Conservation (phyloP, 2,797 vertebrate genomes). For the Spea hammondii region DNA sequence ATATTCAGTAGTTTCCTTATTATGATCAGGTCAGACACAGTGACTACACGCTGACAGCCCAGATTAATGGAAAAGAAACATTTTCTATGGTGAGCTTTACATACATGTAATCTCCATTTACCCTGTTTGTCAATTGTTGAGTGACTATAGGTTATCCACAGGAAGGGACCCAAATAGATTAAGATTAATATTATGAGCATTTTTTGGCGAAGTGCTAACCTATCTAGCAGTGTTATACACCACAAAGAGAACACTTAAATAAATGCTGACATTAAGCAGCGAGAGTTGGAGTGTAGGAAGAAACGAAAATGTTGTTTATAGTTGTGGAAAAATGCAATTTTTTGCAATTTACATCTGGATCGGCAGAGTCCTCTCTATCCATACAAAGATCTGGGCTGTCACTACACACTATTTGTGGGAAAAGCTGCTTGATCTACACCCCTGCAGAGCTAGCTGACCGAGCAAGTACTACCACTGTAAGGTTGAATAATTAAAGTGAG, state of each 20-base stretch:
- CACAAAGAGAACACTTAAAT: not conserved
- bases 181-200: conserved; percentile 8
- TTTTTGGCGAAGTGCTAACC: not conserved
- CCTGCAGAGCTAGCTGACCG: too few relatives aligned
- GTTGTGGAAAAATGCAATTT: too few relatives aligned
- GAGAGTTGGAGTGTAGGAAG: not conserved
- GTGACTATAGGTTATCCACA: conserved; percentile 3
- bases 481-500: too few relatives aligned
- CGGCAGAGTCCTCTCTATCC: too few relatives aligned
- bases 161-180: conserved; percentile 1
- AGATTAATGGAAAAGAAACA: conserved; percentile 1
- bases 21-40: conserved; percentile 2
- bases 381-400: too few relatives aligned
- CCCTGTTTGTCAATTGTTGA: not conserved
- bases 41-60: not conserved
- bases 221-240: not conserved
- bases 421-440: too few relatives aligned
- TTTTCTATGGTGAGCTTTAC: not conserved
- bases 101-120: conserved; percentile 3
- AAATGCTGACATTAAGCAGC: not conserved
- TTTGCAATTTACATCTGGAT: too few relatives aligned
- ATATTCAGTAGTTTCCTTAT: not conserved
- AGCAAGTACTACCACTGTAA: too few relatives aligned
- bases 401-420: too few relatives aligned
- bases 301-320: too few relatives aligned